Evolutionary conservation across 2,888 invertebrate species (phyloP).

Genomic region (Bellardia bayeri): DNA sequence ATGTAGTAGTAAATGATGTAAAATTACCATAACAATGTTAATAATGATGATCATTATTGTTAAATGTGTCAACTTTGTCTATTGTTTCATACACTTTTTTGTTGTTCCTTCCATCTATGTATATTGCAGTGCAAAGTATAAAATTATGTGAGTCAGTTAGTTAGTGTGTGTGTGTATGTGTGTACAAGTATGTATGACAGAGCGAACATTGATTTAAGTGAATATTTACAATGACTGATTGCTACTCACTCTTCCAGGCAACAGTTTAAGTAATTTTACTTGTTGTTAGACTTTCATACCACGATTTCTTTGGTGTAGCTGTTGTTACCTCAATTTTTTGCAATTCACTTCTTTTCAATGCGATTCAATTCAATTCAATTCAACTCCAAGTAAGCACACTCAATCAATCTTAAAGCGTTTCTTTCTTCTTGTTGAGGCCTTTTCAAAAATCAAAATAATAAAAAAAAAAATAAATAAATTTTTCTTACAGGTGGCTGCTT

Average conservation of each 20-base stretch:
- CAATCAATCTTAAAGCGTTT: conserved; percentile 60
- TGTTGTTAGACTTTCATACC: conserved; percentile 45
- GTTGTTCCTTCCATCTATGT: background rate
- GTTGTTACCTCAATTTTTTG: conserved; percentile 14
- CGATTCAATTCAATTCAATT: conserved; percentile 21
- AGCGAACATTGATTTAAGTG: conserved; percentile 50
- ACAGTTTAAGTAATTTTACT: conserved; percentile 59
- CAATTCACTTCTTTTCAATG: conserved; percentile 23
- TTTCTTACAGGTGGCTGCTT: conserved; percentile 52
- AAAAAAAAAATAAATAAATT: background rate
- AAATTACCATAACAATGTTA: conserved; percentile 63
- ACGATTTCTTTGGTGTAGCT: background rate
- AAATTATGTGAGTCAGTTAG: background rate
- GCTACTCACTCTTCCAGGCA: conserved; percentile 27
- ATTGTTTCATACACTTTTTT: conserved; percentile 26
- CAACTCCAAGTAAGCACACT: conserved; percentile 47
- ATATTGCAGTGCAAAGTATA: background rate
- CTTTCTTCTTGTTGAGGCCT: conserved; percentile 15
- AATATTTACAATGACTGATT: conserved; percentile 65
- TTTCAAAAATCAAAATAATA: conserved; percentile 20
- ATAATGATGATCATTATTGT: conserved; percentile 64
- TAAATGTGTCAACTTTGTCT: conserved; percentile 55
- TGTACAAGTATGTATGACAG: background rate
- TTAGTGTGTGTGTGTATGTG: background rate
- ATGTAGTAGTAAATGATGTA: conserved; percentile 36